Conservation (phyloP, 2,888 invertebrate genomes). For the Bruchidius siliquastri region DNA sequence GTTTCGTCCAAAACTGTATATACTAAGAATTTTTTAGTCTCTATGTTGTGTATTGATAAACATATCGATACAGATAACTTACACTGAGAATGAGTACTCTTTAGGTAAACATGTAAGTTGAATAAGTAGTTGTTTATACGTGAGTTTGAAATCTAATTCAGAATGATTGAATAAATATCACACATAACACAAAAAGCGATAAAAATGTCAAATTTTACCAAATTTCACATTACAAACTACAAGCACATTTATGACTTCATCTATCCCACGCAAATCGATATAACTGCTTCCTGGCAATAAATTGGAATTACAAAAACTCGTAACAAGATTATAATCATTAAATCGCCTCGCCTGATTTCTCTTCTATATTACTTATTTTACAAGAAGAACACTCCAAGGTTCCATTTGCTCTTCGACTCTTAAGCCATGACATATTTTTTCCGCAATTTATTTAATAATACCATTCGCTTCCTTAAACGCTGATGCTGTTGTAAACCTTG, state of each 20-base stretch:
- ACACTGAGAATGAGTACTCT: no score
- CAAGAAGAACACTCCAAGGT: not conserved
- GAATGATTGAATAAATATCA: no score
- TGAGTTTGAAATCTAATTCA: no score
- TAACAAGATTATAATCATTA: not conserved
- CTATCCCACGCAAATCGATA: not conserved
- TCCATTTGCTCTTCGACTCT: not conserved
- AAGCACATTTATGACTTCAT: not conserved
- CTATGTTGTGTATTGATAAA: no score
- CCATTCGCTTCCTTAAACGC: not conserved
- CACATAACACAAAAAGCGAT: not conserved
- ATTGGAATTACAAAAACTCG: not conserved
- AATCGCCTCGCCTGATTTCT: not conserved
- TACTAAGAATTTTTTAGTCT: no score
- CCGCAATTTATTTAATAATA: not conserved
- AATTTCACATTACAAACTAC: not conserved
- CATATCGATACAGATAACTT: no score
- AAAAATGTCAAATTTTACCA: not conserved
- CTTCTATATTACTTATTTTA: not conserved
- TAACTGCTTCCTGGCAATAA: not conserved
- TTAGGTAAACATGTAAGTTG: no score
- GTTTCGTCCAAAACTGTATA: not conserved
- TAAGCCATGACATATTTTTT: not conserved
- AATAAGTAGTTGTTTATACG: no score
- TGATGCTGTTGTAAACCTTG: not conserved